These are phyloP conservation scores for Triplophysa bombifrons DNA, from an alignment of 2,797 vertebrate genomes.

Conservation along the genomic window DNA sequence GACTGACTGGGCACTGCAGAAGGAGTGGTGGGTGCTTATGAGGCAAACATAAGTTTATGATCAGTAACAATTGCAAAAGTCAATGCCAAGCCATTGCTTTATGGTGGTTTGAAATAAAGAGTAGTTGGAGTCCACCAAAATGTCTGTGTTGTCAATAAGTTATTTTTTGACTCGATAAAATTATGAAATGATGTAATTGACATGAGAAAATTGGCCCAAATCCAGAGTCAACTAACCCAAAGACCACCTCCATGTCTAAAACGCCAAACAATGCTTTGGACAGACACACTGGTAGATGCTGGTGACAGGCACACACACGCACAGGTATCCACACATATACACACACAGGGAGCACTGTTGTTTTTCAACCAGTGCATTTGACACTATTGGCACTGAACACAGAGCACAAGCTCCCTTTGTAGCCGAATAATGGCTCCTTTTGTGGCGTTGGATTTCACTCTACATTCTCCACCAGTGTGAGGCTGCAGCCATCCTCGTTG, in stretches of 20 bases:
- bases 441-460: slow-evolving; percentile 54
- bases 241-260: slow-evolving; percentile 10
- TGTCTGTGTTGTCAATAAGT: too few species aligned
- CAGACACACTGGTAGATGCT: slow-evolving; percentile 33
- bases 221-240: slow-evolving; percentile 1
- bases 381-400: slow-evolving; percentile 52
- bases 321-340: background rate
- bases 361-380: slow-evolving; percentile 69
- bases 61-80: background rate
- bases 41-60: slow-evolving; percentile 3
- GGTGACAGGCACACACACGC: slow-evolving; percentile 40
- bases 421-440: slow-evolving; percentile 53
- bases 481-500: slow-evolving; percentile 29
- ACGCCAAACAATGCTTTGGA: slow-evolving; percentile 15
- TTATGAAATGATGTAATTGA: too few species aligned
- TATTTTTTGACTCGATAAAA: too few species aligned
- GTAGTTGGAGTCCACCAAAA: too few species aligned
- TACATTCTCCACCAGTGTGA: slow-evolving; percentile 21
- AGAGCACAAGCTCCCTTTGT: slow-evolving; percentile 60
- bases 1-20: slow-evolving; percentile 76
- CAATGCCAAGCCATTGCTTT: background rate
- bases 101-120: background rate
- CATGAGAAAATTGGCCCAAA: background rate
- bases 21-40: slow-evolving; percentile 65
- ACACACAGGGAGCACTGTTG: slow-evolving; percentile 42